A percentile compares a stretch with the other conserved stretches of the same genome.
Evolutionary conservation across 2,113 vertebrate genomes (phyloP).

Genomic region (Choloepus hoffmanni): DNA sequence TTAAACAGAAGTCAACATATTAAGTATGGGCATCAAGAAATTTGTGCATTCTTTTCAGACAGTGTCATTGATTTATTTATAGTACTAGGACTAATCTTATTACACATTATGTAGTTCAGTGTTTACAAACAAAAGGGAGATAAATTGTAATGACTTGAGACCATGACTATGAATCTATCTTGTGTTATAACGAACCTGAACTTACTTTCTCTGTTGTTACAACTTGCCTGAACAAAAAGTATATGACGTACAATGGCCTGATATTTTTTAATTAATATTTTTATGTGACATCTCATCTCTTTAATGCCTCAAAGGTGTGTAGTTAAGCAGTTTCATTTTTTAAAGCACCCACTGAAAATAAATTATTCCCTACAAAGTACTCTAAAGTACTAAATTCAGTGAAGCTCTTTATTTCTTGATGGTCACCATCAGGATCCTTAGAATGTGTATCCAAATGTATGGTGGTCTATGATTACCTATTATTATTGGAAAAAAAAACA

Average conservation of each 20-base stretch:
- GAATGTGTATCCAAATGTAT: not conserved
- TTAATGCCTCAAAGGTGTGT: not conserved
- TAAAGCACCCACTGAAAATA: not conserved
- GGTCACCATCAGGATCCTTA: not conserved
- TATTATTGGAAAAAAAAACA: not conserved
- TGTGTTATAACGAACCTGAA: not conserved
- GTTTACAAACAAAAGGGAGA: not conserved
- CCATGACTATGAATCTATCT: not conserved
- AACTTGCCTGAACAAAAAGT: not conserved
- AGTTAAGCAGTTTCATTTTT: not conserved
- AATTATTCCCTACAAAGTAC: not conserved
- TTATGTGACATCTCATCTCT: not conserved
- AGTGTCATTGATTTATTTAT: not conserved
- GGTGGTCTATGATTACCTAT: not conserved
- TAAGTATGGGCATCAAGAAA: not conserved
- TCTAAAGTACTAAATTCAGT: not conserved
- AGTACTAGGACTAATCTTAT: not conserved
- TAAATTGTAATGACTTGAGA: constrained; percentile 18
- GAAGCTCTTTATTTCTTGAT: not conserved
- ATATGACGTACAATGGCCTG: not conserved
- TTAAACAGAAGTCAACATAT: not conserved
- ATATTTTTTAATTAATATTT: constrained; percentile 25
- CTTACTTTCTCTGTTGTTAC: not conserved
- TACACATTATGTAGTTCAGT: not conserved
- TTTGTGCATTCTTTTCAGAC: not conserved